Evolutionary conservation across 2,888 invertebrate species (phyloP).

Genomic region (Hypselothyrea guttata): DNA sequence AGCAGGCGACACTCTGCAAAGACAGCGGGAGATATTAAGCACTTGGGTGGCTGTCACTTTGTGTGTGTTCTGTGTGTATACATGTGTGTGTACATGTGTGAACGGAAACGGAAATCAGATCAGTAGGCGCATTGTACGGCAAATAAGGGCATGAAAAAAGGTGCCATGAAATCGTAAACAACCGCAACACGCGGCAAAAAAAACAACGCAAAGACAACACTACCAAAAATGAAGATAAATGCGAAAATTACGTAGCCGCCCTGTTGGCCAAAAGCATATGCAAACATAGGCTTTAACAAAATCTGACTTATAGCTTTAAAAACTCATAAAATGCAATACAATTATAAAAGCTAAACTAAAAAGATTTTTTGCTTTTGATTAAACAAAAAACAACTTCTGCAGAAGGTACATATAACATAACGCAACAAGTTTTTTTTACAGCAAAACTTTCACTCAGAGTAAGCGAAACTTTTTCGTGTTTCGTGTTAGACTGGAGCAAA

Average conservation of each 20-base stretch:
- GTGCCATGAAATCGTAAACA: constrained; percentile 38
- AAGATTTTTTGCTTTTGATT: no score
- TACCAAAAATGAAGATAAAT: constrained; percentile 70
- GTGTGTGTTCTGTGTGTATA: constrained; percentile 9
- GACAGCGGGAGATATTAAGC: constrained; percentile 54
- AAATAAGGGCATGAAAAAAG: constrained; percentile 21
- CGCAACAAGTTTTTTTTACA: no score
- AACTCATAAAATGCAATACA: no score
- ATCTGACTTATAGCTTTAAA: no score
- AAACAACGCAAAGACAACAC: constrained; percentile 44
- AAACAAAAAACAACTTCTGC: no score
- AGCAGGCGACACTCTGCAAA: constrained; percentile 39
- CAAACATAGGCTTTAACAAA: no score
- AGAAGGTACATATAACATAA: no score
- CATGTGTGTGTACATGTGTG: constrained; percentile 18
- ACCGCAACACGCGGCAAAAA: constrained; percentile 42
- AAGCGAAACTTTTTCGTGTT: no score
- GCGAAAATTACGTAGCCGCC: constrained; percentile 56
- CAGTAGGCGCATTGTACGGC: constrained; percentile 14
- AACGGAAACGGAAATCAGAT: constrained; percentile 55
- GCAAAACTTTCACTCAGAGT: no score
- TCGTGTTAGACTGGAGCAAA: no score
- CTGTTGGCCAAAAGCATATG: constrained; percentile 11
- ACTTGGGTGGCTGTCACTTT: constrained; percentile 7
- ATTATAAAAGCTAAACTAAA: no score